Base-by-base conservation (phyloP, 2,113 vertebrate species). In the Colius striatus region DNA sequence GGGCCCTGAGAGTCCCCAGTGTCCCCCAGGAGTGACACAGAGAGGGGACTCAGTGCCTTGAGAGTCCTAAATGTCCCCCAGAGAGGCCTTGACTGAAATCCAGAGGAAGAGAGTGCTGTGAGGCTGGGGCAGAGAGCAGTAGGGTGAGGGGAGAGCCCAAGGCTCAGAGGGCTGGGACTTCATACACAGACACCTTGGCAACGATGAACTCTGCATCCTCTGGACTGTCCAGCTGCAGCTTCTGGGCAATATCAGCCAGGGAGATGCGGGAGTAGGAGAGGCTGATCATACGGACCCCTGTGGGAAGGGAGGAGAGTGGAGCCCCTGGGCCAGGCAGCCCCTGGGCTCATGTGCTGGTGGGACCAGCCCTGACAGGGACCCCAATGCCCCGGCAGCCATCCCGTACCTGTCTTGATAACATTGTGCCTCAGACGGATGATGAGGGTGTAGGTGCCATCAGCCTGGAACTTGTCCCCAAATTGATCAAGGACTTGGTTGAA, bases 151-250 rank as follows among this genome's bases (percentile, higher is more conserved):
- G 20, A 22, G 61, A 2, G 6, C 30, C 30, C 7, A 61, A 54
- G 47, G 19, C 29, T 18, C 41, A 6, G 7, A 9, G 25, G 43
- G 61, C 45, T 6, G 2, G 82, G 41, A 11, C 1, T 18, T 29
- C 6, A 2, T 1, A 2, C 2, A 74, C 51, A 9, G 47, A 82
- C 96, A 99, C 99, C 99, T 99, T 99, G 96, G 99, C 99, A 3
- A 99, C 99, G 3, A 99, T 99, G 97, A 99, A 99, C 96, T 99
- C 99, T 0, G 99, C 99, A 1, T 99, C 99, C 96, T 99, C 99
- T 0, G 99, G 99, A 36, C 99, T 99, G 97, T 99, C 99, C 67
- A 99, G 98, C 98, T 99, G 99, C 92, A 99, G 98, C 91, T 99
- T 99, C 97, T 98, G 99, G 77, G 99, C 99, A 1, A 99, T 99